A percentile compares a stretch with the other conserved stretches of the same genome.
Evolutionary conservation across 2,888 invertebrate species (phyloP).

Genomic region (Chrysolina oricalcia): DNA sequence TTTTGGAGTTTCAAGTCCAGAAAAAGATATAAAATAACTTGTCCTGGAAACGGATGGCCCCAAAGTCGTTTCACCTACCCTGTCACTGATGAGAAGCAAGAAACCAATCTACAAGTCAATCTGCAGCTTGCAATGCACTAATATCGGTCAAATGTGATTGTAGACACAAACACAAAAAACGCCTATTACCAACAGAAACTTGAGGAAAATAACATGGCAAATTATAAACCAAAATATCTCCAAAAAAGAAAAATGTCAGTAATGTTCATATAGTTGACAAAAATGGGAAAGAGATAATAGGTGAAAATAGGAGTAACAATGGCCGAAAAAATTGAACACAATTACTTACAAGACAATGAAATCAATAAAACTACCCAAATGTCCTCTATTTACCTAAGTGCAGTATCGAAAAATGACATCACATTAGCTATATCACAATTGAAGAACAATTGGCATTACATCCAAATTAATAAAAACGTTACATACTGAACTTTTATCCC

Average conservation of each 20-base stretch:
- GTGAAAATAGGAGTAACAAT: not conserved
- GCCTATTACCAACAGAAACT: too few relatives aligned
- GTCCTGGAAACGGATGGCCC: too few relatives aligned
- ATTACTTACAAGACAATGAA: not conserved
- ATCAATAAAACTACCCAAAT: not conserved
- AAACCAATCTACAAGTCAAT: too few relatives aligned
- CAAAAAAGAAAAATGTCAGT: not conserved
- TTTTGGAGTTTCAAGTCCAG: too few relatives aligned
- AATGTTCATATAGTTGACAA: not conserved
- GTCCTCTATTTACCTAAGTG: not conserved
- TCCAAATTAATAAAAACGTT: not conserved
- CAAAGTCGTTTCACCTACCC: too few relatives aligned
- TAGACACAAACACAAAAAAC: too few relatives aligned
- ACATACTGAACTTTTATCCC: not conserved
- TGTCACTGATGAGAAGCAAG: too few relatives aligned
- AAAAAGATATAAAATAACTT: too few relatives aligned
- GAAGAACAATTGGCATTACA: not conserved
- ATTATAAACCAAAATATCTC: too few relatives aligned
- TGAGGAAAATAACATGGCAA: too few relatives aligned
- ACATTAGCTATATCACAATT: not conserved
- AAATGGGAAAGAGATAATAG: not conserved
- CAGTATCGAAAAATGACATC: not conserved
- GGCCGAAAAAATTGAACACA: not conserved
- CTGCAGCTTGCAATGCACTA: too few relatives aligned
- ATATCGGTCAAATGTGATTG: too few relatives aligned